Percentiles rank a stretch among this genome's conserved stretches.
Conservation (phyloP, 2,113 vertebrate genomes). For the Oncorhynchus keta region DNA sequence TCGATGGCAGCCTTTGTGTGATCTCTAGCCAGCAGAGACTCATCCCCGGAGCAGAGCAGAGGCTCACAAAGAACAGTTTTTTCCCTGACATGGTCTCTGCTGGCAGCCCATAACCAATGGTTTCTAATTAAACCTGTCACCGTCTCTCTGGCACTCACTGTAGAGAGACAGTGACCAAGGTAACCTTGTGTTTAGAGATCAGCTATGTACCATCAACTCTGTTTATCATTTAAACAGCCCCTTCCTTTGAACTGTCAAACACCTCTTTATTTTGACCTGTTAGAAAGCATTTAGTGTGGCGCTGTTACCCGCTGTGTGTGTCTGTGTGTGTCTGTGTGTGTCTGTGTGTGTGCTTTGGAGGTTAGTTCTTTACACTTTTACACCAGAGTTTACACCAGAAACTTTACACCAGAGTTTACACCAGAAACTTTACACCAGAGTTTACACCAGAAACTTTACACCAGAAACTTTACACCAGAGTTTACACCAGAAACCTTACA, state of each 20-base stretch:
- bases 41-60: conserved; percentile 57
- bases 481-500: background rate
- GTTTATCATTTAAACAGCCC: conserved; percentile 63
- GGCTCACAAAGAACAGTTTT: conserved; percentile 50
- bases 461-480: background rate
- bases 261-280: conserved; percentile 27
- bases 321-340: background rate
- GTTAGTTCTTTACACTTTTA: background rate
- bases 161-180: conserved; percentile 58
- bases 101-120: conserved; percentile 57
- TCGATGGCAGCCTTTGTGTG: conserved; percentile 60
- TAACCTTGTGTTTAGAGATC: conserved; percentile 68
- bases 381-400: background rate
- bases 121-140: conserved; percentile 80
- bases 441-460: background rate
- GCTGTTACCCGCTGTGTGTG: background rate
- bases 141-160: conserved; percentile 48
- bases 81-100: conserved; percentile 44
- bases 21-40: conserved; percentile 62
- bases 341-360: background rate
- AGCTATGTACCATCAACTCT: conserved; percentile 52
- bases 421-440: background rate
- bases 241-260: conserved; percentile 60
- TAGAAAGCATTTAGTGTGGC: background rate
- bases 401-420: background rate